Evolutionary conservation across 2,113 vertebrate species (phyloP).

Genomic region (Patagioenas fasciata): DNA sequence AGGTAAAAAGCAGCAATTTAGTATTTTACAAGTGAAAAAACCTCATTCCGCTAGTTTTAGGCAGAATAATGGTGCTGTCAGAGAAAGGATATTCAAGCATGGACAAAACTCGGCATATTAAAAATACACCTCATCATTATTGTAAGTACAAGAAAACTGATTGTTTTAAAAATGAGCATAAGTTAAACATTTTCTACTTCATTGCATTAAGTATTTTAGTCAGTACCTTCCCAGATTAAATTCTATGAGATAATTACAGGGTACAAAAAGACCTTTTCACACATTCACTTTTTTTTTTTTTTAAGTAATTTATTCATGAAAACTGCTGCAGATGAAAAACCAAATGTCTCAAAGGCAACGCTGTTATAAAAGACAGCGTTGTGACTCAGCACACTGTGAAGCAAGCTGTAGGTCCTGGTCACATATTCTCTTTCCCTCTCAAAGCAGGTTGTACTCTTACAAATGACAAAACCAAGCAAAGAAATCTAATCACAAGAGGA

Average conservation of each 20-base stretch:
- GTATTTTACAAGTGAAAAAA: background rate
- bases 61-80: conserved; percentile 35
- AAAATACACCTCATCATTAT: conserved; percentile 6
- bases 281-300: background rate
- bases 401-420: background rate
- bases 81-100: conserved; percentile 7
- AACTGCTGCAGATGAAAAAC: conserved; percentile 33
- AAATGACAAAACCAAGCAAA: background rate
- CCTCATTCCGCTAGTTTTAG: background rate
- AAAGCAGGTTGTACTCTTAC: background rate
- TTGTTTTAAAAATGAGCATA: conserved; percentile 36
- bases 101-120: background rate
- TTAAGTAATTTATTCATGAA: conserved; percentile 52
- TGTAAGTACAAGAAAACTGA: conserved; percentile 35
- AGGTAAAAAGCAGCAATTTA: background rate
- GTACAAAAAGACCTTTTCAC: conserved; percentile 53
- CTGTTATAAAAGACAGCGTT: background rate
- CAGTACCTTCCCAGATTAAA: conserved; percentile 33
- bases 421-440: background rate
- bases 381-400: conserved; percentile 40
- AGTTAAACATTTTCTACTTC: conserved; percentile 39
- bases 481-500: background rate
- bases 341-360: background rate
- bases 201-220: conserved; percentile 37
- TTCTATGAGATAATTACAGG: conserved; percentile 49